phyloP scores from a whole-genome alignment of 2,113 vertebrate genomes.

The Neopipo cinnamomea region DNA sequence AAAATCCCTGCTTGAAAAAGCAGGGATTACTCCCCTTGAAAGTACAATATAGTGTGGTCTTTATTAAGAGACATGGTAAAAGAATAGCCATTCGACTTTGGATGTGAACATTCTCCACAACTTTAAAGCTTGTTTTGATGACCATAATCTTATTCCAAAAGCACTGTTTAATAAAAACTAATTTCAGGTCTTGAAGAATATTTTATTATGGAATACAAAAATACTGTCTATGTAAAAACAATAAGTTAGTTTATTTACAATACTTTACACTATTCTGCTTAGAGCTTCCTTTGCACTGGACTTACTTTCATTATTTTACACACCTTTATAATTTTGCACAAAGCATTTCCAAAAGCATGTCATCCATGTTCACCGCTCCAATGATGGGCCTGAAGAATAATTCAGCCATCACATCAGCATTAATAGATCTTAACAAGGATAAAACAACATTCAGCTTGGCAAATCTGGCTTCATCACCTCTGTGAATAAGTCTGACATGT shows the following conservation, averaged over 20 bases:
- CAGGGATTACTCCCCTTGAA: background rate
- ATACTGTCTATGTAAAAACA: conserved; percentile 84
- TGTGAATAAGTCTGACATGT: conserved; percentile 86
- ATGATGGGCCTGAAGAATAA: conserved; percentile 96
- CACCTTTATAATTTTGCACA: conserved; percentile 82
- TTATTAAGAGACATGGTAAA: background rate
- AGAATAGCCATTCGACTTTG: background rate
- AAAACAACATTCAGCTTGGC: conserved; percentile 90
- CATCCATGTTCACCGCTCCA: conserved; percentile 93
- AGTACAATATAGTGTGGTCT: background rate
- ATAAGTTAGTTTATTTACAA: conserved; percentile 80
- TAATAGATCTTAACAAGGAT: conserved; percentile 89
- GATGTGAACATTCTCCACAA: background rate
- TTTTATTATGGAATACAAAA: conserved; percentile 81
- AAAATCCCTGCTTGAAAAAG: background rate
- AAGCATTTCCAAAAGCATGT: conserved; percentile 96
- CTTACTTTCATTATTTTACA: conserved; percentile 8
- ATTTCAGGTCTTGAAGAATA: conserved; percentile 52
- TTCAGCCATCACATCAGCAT: conserved; percentile 84
- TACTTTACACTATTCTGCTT: conserved; percentile 61
- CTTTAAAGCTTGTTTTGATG: background rate
- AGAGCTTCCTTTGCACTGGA: background rate
- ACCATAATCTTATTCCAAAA: background rate
- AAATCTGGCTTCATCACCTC: conserved; percentile 83
- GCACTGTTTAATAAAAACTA: conserved; percentile 21